Base-by-base conservation (phyloP, 2,888 invertebrate genomes). In the Ariolimax columbianus region DNA sequence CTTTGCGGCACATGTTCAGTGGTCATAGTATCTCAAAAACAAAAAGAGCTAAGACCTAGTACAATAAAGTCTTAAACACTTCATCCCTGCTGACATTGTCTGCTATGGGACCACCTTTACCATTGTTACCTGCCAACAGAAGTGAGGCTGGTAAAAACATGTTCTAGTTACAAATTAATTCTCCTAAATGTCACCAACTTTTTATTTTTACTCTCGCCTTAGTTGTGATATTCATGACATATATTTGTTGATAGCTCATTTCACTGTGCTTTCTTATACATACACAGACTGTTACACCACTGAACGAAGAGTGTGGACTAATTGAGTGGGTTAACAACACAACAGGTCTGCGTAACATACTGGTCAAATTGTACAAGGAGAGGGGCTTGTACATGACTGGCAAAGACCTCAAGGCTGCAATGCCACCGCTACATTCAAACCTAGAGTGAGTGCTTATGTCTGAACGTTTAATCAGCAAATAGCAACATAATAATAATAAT, bases 251-350 rank as follows among this genome's bases (percentile, higher is more conserved):
- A 33, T 30, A 66, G 3, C 30, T 11, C 33, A 66, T 23, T 33
- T 79, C 17, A 30, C 19, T 36, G 30, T 73, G 26, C n/a, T 33
- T 23, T 40, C n/a, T 77, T 33, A n/a, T 63, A 11, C 55, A n/a
- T 73, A 11, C 88, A 4, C 96, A 97, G 95, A 97, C 97, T 78
- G 99, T 99, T 0, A 96, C 98, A 59, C 99, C 99, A 0, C 95
- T 99, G 83, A 98, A 97, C 91, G 98, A 99, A 94, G 97, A 97
- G 91, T 98, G 98, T 92, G 99, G 99, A 0, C 94, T 99, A 82
- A 96, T 99, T 82, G 99, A 99, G 94, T 99, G 99, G 98, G 96
- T 99, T 63, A 97, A 97, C 0, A 97, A 99, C 94, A 95, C 99
- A 47, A 89, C 88, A 51, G 93, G 95, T 4, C 89, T 94, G 55